Evolutionary conservation across 2,113 vertebrate genomes (phyloP).

Genomic region (Mustela lutreola): DNA sequence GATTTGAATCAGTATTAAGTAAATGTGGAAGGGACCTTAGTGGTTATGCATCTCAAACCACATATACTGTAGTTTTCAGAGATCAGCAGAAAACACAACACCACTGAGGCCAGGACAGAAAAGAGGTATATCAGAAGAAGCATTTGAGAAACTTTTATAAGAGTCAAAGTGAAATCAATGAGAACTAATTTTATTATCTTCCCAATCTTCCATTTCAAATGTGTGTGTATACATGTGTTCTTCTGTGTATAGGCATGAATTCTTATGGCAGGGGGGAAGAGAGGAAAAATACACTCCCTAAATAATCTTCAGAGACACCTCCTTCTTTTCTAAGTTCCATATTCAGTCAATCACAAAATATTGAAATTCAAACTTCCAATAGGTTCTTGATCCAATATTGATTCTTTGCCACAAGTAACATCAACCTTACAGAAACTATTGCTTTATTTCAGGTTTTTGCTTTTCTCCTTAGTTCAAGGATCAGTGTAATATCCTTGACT

Average conservation of each 20-base stretch:
- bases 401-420: neutral
- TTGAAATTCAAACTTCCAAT: neutral
- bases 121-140: neutral
- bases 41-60: neutral
- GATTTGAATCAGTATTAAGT: neutral
- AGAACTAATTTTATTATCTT: neutral
- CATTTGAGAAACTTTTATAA: neutral
- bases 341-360: neutral
- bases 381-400: neutral
- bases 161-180: neutral
- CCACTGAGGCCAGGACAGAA: neutral
- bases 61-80: neutral
- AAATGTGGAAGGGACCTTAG: neutral
- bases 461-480: neutral
- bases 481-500: neutral
- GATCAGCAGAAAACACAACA: neutral
- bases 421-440: neutral
- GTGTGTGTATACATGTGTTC: neutral
- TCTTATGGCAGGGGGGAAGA: neutral
- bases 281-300: neutral
- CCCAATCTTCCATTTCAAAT: neutral
- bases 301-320: neutral
- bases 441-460: neutral
- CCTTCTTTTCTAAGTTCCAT: neutral
- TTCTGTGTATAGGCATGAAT: neutral